These are phyloP conservation scores for Garrulus glandarius DNA, from an alignment of 2,797 vertebrate species.

Conservation along the genomic window DNA sequence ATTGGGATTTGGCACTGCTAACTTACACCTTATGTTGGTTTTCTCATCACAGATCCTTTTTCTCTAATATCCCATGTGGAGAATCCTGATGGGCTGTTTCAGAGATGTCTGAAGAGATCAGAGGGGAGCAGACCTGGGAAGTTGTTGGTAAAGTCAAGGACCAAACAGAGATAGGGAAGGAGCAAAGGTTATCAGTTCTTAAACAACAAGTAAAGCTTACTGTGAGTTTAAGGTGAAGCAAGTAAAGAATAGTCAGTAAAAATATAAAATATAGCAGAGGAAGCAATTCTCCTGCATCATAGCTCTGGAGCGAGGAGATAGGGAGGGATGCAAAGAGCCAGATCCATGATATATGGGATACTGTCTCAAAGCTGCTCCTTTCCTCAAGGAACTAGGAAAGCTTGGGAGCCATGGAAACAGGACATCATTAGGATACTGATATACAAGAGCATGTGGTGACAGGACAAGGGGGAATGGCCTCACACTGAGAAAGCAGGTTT, in stretches of 20 bases:
- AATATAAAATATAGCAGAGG: neutral
- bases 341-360: neutral
- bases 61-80: accelerated
- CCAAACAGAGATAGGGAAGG: neutral
- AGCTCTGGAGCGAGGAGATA: neutral
- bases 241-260: neutral
- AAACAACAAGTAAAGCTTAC: neutral
- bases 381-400: neutral
- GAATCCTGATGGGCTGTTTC: neutral
- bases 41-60: neutral
- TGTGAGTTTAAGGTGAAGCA: neutral
- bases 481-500: neutral
- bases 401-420: neutral
- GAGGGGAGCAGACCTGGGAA: neutral
- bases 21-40: neutral
- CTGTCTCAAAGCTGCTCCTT: neutral
- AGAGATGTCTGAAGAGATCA: neutral
- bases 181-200: neutral
- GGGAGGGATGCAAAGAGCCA: neutral
- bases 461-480: neutral
- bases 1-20: neutral
- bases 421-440: neutral
- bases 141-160: neutral
- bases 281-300: neutral
- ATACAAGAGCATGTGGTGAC: neutral